Conservation (phyloP, 1,140 invertebrate species). For the Carcinoscorpius rotundicauda region DNA sequence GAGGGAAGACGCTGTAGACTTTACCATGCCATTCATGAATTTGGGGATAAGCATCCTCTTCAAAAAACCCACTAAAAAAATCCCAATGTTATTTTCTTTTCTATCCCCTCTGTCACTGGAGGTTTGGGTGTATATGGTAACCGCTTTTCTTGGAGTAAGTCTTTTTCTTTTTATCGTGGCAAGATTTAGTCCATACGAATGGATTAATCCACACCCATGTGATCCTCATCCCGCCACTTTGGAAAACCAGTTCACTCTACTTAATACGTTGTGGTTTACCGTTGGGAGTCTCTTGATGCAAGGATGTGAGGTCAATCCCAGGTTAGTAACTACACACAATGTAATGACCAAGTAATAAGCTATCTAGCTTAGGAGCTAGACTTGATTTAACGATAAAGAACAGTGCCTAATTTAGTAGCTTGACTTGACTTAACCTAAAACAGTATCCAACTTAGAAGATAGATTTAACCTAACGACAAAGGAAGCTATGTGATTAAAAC, state of each 20-base stretch:
- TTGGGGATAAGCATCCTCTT: conserved; percentile 35
- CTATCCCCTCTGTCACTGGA: conserved; percentile 34
- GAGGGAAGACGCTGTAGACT: conserved; percentile 35
- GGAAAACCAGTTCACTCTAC: conserved; percentile 57
- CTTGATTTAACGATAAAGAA: no score
- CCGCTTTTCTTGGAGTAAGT: conserved; percentile 38
- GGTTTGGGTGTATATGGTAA: conserved; percentile 94
- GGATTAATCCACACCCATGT: conserved; percentile 52
- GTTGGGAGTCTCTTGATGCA: conserved; percentile 65
- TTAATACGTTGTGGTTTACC: conserved; percentile 57
- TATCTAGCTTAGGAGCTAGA: no score
- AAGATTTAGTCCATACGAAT: conserved; percentile 36
- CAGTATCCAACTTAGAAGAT: no score
- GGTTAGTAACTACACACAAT: conserved; percentile 37
- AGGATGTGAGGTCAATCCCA: conserved; percentile 77
- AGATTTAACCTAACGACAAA: no score
- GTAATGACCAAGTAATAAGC: no score
- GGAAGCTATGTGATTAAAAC: no score
- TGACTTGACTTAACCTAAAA: no score
- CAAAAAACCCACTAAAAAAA: conserved; percentile 30
- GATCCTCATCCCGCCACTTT: conserved; percentile 55
- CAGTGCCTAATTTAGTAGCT: no score
- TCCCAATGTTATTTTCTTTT: conserved; percentile 32
- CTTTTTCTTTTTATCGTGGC: conserved; percentile 35
- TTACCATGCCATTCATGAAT: conserved; percentile 38